Conservation (phyloP, 2,888 invertebrate genomes). For the Ethmia dodecea region DNA sequence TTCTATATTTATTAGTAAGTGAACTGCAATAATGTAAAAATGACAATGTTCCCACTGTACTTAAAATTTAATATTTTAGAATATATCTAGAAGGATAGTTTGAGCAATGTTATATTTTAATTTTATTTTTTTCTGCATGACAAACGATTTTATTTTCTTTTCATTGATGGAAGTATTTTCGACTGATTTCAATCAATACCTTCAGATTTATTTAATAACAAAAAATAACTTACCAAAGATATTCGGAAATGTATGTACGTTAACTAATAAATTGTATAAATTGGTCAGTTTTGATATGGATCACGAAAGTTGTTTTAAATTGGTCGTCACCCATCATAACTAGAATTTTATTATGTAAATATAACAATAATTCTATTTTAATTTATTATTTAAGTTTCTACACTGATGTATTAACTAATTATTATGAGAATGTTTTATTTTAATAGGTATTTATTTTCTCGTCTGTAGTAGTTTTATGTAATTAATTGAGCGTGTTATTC, state of each 20-base stretch:
- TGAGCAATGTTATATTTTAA: constrained; percentile 10
- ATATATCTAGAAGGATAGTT: constrained; percentile 2
- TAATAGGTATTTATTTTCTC: constrained; percentile 69
- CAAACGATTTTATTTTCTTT: constrained; percentile 35
- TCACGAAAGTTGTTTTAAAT: neutral
- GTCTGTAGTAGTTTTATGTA: constrained; percentile 61
- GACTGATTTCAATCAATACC: constrained; percentile 26
- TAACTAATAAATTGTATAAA: neutral
- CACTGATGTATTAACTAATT: constrained; percentile 54
- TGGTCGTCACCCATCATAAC: constrained; percentile 19
- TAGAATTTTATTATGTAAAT: constrained; percentile 30
- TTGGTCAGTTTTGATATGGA: neutral
- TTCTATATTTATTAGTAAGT: constrained; percentile 11
- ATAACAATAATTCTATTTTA: constrained; percentile 35
- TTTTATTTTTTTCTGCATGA: constrained; percentile 44
- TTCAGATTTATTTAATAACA: too few relatives aligned
- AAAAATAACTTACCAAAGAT: constrained; percentile 22
- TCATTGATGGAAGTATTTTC: constrained; percentile 36
- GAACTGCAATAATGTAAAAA: constrained; percentile 18
- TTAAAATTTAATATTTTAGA: constrained; percentile 31
- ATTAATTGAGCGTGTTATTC: constrained; percentile 60
- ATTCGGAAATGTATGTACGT: constrained; percentile 2
- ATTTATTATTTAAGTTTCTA: constrained; percentile 35
- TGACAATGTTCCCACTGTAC: constrained; percentile 38
- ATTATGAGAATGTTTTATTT: constrained; percentile 57